These are phyloP conservation scores for Zaprionus ornatus DNA, from an alignment of 1,140 invertebrate species.

Conservation along the genomic window DNA sequence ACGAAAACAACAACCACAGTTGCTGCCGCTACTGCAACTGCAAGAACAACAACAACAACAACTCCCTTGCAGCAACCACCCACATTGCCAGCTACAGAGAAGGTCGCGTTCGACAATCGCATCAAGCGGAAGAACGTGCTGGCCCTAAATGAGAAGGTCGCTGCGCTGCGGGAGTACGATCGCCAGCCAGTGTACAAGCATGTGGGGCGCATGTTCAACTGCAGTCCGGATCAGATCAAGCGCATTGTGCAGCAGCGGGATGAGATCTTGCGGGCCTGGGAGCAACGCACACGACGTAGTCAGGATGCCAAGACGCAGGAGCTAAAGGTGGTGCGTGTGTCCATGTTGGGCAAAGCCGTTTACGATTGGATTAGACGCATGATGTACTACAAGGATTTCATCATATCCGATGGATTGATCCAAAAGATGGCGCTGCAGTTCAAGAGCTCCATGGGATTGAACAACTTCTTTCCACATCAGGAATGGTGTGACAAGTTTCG, in stretches of 20 bases:
- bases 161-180: constrained; percentile 75
- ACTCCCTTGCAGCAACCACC: constrained; percentile 16
- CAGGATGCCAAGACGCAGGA: constrained; percentile 75
- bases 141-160: constrained; percentile 78
- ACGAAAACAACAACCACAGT: constrained; percentile 5
- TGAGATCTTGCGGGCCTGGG: constrained; percentile 74
- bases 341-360: constrained; percentile 76
- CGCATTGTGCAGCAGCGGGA: constrained; percentile 77
- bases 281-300: constrained; percentile 69
- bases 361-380: constrained; percentile 81
- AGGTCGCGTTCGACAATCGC: constrained; percentile 76
- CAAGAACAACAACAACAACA: not conserved
- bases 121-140: constrained; percentile 81
- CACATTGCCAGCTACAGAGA: constrained; percentile 63
- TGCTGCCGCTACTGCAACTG: constrained; percentile 23
- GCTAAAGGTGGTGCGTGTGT: constrained; percentile 70
- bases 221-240: constrained; percentile 82
- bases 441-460: constrained; percentile 74
- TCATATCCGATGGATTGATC: constrained; percentile 73
- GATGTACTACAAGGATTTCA: constrained; percentile 82
- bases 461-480: constrained; percentile 77
- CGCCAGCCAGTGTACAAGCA: constrained; percentile 76
- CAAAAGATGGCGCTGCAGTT: constrained; percentile 82
- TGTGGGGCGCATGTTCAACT: constrained; percentile 76
- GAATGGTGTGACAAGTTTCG: constrained; percentile 82